Percentiles rank a stretch among this genome's conserved stretches.
Conservation (phyloP, 2,113 vertebrate genomes). For the Chauna torquata region DNA sequence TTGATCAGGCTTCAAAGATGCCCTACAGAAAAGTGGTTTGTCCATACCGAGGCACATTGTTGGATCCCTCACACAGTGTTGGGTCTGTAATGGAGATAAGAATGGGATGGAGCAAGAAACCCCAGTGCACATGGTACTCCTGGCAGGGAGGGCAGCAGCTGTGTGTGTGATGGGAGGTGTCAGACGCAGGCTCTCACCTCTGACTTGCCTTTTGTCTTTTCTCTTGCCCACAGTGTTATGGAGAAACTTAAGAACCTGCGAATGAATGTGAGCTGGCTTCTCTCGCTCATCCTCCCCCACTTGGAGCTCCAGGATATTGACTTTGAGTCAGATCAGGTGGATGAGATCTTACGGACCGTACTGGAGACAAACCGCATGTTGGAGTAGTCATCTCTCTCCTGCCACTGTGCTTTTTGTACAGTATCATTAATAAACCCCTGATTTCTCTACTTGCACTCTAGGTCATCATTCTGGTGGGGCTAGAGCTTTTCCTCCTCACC, state of each 20-base stretch:
- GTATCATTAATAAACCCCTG: not conserved
- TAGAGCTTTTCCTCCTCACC: not conserved
- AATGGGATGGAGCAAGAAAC: not conserved
- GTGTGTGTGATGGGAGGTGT: not conserved
- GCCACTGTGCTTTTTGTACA: not conserved
- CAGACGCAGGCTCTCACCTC: not conserved
- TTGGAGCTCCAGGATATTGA: constrained; percentile 83
- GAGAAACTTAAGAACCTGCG: constrained; percentile 75
- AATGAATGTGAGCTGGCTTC: constrained; percentile 80
- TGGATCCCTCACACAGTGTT: not conserved
- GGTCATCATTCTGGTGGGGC: not conserved
- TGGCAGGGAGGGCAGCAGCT: not conserved
- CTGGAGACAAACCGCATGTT: constrained; percentile 78
- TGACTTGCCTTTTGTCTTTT: constrained; percentile 35
- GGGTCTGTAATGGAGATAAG: not conserved
- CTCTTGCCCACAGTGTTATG: constrained; percentile 63
- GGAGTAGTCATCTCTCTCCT: constrained; percentile 1
- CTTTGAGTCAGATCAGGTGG: constrained; percentile 77
- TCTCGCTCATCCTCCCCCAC: constrained; percentile 79
- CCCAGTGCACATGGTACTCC: not conserved
- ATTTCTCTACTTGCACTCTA: not conserved
- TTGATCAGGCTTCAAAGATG: not conserved
- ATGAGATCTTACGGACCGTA: constrained; percentile 84
- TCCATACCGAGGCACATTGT: not conserved
- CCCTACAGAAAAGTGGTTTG: not conserved